Evolutionary conservation across 2,888 invertebrate species (phyloP), one percentile per base, ranked within the genome.

Genomic region (Ypsolopha sequella): DNA sequence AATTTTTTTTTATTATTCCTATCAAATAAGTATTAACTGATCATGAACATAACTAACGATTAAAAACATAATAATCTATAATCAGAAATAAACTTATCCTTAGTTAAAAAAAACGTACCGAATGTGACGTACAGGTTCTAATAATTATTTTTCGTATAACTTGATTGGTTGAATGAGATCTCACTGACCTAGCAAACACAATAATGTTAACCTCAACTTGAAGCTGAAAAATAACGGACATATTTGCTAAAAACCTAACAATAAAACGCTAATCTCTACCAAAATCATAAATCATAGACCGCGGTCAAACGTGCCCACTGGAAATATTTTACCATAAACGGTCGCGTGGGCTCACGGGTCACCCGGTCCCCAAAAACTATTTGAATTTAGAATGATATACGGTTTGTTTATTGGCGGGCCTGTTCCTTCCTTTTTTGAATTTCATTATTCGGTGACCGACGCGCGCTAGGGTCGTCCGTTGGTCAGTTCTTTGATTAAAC

Each of bases 331-430:
- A 76, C 79, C 76, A 76, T 73, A 75, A 80, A 81, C 77, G 79
- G 80, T 80, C 81, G 74, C 82, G 85, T 80, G 80, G 81, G 79
- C 79, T 73, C 66, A 73, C 69, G 79, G 86, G 86, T 86, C 85
- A 85, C 72, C 81, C 81, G 77, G 82, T 80, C 80, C 74, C 76
- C 61, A 76, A 75, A 61, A 36, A 75, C 70, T 84, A 85, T 86
- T 85, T 86, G 77, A 85, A 82, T 80, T 80, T 74, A 64, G 80
- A 80, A 84, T 86, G 86, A 86, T 86, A 77, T 85, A 86, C 81
- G 85, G 80, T 84, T 85, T 86, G 86, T 86, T 86, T 86, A 86
- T 86, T 84, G 82, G 85, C 76, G 77, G 80, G 85, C 79, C 73
- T 73, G 76, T 75, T 62, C 76, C 70, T 73, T 78, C 70, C 74